These are phyloP conservation scores for Orthonychiurus folsomi DNA, from an alignment of 2,888 invertebrate species.

Conservation along the genomic window DNA sequence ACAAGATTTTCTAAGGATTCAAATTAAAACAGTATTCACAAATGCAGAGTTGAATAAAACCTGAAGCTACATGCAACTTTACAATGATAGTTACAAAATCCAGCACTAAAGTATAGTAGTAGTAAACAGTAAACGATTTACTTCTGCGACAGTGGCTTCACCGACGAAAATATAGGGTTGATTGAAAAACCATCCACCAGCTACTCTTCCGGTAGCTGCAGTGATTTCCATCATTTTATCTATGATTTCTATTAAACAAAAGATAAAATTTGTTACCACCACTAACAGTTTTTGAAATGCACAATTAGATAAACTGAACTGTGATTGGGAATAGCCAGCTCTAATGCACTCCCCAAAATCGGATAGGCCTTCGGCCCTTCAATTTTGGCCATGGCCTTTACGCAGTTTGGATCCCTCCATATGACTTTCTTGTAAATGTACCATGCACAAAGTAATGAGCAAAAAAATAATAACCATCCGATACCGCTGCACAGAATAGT, in stretches of 20 bases:
- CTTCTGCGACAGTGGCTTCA: slow-evolving; percentile 7
- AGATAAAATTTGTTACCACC: background rate
- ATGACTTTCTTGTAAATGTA: background rate
- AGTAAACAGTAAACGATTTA: background rate
- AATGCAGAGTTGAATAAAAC: background rate
- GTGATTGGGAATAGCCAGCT: slow-evolving; percentile 62
- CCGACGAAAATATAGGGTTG: slow-evolving; percentile 12
- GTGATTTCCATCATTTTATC: background rate
- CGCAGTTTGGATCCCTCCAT: background rate
- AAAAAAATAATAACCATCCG: no score
- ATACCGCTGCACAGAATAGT: no score
- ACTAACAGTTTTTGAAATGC: slow-evolving; percentile 2
- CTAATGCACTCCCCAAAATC: slow-evolving; percentile 63
- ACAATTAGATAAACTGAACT: slow-evolving; percentile 52
- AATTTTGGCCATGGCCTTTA: slow-evolving; percentile 59
- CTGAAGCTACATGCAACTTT: background rate
- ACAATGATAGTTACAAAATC: background rate
- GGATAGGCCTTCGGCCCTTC: slow-evolving; percentile 66
- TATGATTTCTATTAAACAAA: slow-evolving; percentile 5
- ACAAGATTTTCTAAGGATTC: slow-evolving; percentile 49
- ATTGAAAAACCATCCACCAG: slow-evolving; percentile 2
- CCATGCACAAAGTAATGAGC: no score
- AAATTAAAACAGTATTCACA: background rate
- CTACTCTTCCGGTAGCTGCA: background rate
- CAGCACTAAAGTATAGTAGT: no score